Evolutionary conservation across 2,888 invertebrate genomes (phyloP).

Genomic region (Napeogenes sylphis): DNA sequence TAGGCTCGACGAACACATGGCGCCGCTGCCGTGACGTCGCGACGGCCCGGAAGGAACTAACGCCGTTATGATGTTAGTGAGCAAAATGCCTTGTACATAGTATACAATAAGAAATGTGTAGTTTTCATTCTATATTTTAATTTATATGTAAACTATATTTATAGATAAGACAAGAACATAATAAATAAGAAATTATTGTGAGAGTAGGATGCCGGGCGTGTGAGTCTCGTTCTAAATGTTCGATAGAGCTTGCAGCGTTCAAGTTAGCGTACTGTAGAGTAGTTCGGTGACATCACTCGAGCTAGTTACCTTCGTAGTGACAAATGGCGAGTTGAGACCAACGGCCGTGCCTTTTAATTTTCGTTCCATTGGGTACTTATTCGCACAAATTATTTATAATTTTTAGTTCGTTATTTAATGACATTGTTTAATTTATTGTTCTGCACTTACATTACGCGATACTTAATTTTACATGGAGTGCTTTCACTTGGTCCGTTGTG

Average conservation of each 20-base stretch:
- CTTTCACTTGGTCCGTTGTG: slow-evolving; percentile 31
- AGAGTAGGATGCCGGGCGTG: slow-evolving; percentile 50
- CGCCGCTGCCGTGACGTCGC: slow-evolving; percentile 5
- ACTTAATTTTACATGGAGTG: slow-evolving; percentile 55
- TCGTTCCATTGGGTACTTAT: slow-evolving; percentile 59
- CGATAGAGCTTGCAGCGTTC: slow-evolving; percentile 72
- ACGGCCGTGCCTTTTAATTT: slow-evolving; percentile 13
- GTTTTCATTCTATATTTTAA: slow-evolving; percentile 75
- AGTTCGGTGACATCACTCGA: slow-evolving; percentile 36
- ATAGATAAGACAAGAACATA: slow-evolving; percentile 66
- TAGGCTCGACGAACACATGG: background rate
- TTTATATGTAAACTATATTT: slow-evolving; percentile 74
- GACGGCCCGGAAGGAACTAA: slow-evolving; percentile 24
- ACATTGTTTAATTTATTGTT: slow-evolving; percentile 53
- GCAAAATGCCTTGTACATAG: slow-evolving; percentile 74
- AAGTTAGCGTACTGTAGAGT: slow-evolving; percentile 37
- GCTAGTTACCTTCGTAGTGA: slow-evolving; percentile 54
- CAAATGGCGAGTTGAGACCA: slow-evolving; percentile 11
- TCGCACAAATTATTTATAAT: slow-evolving; percentile 60
- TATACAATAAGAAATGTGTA: slow-evolving; percentile 70
- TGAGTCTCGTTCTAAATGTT: slow-evolving; percentile 52
- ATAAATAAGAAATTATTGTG: slow-evolving; percentile 46
- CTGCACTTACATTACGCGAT: slow-evolving; percentile 51
- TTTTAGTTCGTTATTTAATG: slow-evolving; percentile 54
- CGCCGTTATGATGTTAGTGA: slow-evolving; percentile 44